phyloP scores from a whole-genome alignment of 1,140 invertebrate species.

The Bombyx mori region ASM3026992v2 NC_085122.1:8351501-8352000 shows the following conservation, averaged over 20 bases:
- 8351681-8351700: conserved; percentile 53
- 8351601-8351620: conserved; percentile 52
- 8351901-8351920: too few relatives aligned
- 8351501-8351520: conserved; percentile 14
- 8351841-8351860: too few relatives aligned
- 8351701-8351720: conserved; percentile 58
- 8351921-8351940: too few relatives aligned
- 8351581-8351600: conserved; percentile 64
- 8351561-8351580: conserved; percentile 53
- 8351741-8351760: conserved; percentile 64
- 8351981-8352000: too few relatives aligned
- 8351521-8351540: conserved; percentile 45
- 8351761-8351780: conserved; percentile 35
- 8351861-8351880: too few relatives aligned
- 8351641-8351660: conserved; percentile 45
- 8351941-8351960: too few relatives aligned
- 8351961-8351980: too few relatives aligned
- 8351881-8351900: too few relatives aligned
- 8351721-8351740: conserved; percentile 42
- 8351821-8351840: conserved; percentile 1
- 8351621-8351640: conserved; percentile 48
- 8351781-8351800: conserved; percentile 3
- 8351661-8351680: conserved; percentile 43
- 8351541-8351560: conserved; percentile 57
- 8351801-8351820: neutral